phyloP scores from a whole-genome alignment of 35 echinoderm and acorn worm genomes.

The Holothuria glaberrima region DNA sequence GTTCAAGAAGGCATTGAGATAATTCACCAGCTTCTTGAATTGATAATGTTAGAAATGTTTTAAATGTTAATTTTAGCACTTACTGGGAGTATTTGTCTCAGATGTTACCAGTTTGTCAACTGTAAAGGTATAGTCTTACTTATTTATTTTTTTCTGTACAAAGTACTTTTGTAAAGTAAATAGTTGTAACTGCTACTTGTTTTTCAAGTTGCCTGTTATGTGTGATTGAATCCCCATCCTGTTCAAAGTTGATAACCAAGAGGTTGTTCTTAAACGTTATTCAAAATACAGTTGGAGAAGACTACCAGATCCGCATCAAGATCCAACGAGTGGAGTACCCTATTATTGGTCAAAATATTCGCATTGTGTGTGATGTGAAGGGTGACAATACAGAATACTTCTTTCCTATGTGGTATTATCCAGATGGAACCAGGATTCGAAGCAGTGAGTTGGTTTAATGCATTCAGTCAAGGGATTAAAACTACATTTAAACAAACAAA shows the following conservation, averaged over 20 bases:
- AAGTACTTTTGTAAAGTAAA: too few relatives aligned
- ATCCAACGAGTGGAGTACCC: slow-evolving; percentile 61
- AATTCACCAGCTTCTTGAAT: too few relatives aligned
- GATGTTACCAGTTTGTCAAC: too few relatives aligned
- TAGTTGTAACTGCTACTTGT: too few relatives aligned
- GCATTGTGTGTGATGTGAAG: slow-evolving; percentile 70
- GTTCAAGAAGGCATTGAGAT: neutral
- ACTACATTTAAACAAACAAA: neutral
- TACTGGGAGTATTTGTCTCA: too few relatives aligned
- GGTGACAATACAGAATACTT: slow-evolving; percentile 19
- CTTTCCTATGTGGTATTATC: slow-evolving; percentile 56
- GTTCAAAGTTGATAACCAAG: neutral
- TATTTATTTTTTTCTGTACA: too few relatives aligned
- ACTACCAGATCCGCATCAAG: slow-evolving; percentile 63
- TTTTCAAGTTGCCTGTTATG: too few relatives aligned
- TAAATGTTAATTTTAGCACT: too few relatives aligned
- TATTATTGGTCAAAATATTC: slow-evolving; percentile 33
- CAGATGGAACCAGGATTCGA: slow-evolving; percentile 48
- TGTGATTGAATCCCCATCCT: neutral
- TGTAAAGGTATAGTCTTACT: too few relatives aligned
- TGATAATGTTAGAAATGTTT: too few relatives aligned
- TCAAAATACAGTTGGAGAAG: slow-evolving; percentile 33
- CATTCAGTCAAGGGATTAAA: neutral
- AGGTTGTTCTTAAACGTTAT: neutral
- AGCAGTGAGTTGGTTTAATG: neutral